Evolutionary conservation across 2,888 invertebrate genomes (phyloP).

Genomic region (Coleophora deauratella): DNA sequence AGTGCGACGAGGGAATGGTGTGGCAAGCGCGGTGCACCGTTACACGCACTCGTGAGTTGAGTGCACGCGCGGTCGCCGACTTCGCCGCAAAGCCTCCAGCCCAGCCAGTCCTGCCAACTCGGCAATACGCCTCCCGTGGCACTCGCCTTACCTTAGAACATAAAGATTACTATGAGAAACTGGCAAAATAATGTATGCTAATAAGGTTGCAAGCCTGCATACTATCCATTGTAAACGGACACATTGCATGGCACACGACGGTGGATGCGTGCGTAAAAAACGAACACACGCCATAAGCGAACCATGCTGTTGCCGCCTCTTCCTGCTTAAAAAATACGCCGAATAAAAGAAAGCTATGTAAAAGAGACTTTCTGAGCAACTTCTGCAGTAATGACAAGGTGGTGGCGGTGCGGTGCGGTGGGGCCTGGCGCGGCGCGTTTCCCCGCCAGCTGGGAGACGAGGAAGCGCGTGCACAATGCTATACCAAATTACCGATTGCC

Average conservation of each 20-base stretch:
- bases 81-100: slow-evolving; percentile 20
- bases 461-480: slow-evolving; percentile 51
- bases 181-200: too few relatives aligned
- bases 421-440: slow-evolving; percentile 34
- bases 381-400: slow-evolving; percentile 59
- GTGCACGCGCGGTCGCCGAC: slow-evolving; percentile 71
- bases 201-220: too few relatives aligned
- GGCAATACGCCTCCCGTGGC: not conserved
- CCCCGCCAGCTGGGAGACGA: slow-evolving; percentile 55
- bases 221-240: not conserved
- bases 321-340: slow-evolving; percentile 9
- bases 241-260: slow-evolving; percentile 8
- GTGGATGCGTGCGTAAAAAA: slow-evolving; percentile 9
- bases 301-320: slow-evolving; percentile 26
- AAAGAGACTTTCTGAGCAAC: slow-evolving; percentile 43
- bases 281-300: slow-evolving; percentile 7
- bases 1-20: slow-evolving; percentile 32
- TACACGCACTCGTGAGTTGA: slow-evolving; percentile 63
- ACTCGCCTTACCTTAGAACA: not conserved
- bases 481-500: slow-evolving; percentile 46
- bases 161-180: too few relatives aligned
- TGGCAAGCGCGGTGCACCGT: slow-evolving; percentile 48
- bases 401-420: slow-evolving; percentile 1
- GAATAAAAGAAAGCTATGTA: slow-evolving; percentile 47
- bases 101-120: not conserved